phyloP scores from a whole-genome alignment of 2,888 invertebrate genomes.

The Agonum fuliginosum region DNA sequence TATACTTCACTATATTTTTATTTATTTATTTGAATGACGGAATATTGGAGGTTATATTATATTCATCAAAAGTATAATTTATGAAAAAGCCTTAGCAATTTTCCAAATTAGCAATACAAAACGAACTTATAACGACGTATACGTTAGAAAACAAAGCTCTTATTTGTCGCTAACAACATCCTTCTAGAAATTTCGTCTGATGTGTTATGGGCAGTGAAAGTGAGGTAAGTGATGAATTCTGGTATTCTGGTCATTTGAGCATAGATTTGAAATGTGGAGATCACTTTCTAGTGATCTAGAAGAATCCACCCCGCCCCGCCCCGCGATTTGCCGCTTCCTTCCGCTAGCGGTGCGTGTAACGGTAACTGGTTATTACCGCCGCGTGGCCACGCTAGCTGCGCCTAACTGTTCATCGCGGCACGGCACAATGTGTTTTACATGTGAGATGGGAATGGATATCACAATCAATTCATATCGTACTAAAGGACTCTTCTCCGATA shows the following conservation, averaged over 20 bases:
- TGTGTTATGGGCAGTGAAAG: background rate
- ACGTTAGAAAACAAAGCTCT: background rate
- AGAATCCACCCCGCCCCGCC: background rate
- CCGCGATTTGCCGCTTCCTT: constrained; percentile 22
- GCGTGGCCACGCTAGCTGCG: constrained; percentile 1
- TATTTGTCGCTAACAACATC: background rate
- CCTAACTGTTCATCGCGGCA: constrained; percentile 11
- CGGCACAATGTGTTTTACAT: background rate
- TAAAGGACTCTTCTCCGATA: too few relatives aligned
- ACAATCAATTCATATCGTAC: background rate
- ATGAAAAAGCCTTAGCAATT: too few relatives aligned
- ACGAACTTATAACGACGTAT: too few relatives aligned
- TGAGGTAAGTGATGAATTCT: constrained; percentile 4
- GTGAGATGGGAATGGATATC: background rate
- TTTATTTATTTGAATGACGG: too few relatives aligned
- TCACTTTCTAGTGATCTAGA: constrained; percentile 24
- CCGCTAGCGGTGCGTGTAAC: constrained; percentile 37
- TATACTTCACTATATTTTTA: too few relatives aligned
- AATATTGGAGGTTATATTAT: too few relatives aligned
- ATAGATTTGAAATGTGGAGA: background rate
- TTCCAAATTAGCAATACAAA: too few relatives aligned
- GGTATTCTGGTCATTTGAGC: constrained; percentile 1
- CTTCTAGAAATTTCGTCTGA: background rate
- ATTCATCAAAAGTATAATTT: too few relatives aligned
- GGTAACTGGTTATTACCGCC: constrained; percentile 18